Evolutionary conservation across 2,797 vertebrate genomes (phyloP).

Genomic region (Sylvilagus floridanus): DNA sequence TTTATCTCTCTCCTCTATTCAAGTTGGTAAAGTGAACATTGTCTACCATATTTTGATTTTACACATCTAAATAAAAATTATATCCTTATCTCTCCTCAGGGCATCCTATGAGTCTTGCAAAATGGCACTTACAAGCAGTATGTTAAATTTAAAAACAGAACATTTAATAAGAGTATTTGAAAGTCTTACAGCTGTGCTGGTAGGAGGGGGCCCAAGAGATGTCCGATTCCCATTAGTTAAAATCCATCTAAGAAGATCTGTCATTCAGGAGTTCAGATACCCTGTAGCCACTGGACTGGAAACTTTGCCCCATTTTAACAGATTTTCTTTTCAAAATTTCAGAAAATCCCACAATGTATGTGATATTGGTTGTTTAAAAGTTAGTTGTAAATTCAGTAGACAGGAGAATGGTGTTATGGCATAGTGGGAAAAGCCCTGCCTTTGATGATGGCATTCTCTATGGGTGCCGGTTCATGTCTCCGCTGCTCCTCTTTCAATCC

Average conservation of each 20-base stretch:
- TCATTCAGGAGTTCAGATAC: neutral
- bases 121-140: neutral
- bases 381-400: neutral
- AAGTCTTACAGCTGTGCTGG: neutral
- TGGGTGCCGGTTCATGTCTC: too few relatives aligned
- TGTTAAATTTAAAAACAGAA: neutral
- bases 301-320: neutral
- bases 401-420: neutral
- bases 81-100: neutral
- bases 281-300: neutral
- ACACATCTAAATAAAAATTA: neutral
- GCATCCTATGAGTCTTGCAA: neutral
- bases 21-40: neutral
- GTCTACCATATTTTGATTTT: neutral
- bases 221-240: neutral
- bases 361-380: constrained; percentile 5
- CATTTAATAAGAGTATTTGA: neutral
- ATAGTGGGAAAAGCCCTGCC: too few relatives aligned
- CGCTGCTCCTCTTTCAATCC: too few relatives aligned
- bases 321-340: neutral
- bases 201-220: neutral
- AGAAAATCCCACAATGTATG: neutral
- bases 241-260: neutral
- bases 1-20: neutral
- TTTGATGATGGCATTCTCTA: too few relatives aligned